phyloP scores from a whole-genome alignment of 2,888 invertebrate species.

The Philopedon plagiatum region DNA sequence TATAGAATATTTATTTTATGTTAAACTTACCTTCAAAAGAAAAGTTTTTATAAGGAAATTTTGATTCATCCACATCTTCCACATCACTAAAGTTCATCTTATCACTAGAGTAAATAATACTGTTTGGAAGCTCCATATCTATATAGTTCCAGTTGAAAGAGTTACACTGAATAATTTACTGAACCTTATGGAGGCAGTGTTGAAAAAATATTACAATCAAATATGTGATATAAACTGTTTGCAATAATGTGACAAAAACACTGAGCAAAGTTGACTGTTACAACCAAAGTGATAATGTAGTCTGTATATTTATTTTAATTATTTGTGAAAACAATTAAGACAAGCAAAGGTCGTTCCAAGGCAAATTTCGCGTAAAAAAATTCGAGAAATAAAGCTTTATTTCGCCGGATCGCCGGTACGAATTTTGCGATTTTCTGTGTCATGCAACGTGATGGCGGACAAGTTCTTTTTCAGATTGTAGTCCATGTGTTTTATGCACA shows the following conservation, averaged over 20 bases:
- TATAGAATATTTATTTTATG: conserved; percentile 9
- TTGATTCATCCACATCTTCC: not conserved
- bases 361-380: not conserved
- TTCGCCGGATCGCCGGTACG: not conserved
- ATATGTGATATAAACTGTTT: not conserved
- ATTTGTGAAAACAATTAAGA: conserved; percentile 39
- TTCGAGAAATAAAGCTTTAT: not conserved
- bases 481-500: no score
- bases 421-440: not conserved
- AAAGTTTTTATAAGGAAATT: conserved; percentile 28
- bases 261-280: conserved; percentile 6
- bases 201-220: conserved; percentile 22
- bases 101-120: not conserved
- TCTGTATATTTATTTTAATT: conserved; percentile 20
- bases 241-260: not conserved
- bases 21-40: conserved; percentile 35
- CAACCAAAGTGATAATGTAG: conserved; percentile 33
- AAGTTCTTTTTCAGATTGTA: no score
- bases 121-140: not conserved
- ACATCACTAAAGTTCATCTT: not conserved
- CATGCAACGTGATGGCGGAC: no score
- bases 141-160: conserved; percentile 4
- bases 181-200: not conserved
- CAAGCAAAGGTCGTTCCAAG: conserved; percentile 34
- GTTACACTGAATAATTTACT: conserved; percentile 9